A percentile compares a stretch with the other conserved stretches of the same genome.
Conservation (phyloP, 2,113 vertebrate species). For the Ursus arctos region DNA sequence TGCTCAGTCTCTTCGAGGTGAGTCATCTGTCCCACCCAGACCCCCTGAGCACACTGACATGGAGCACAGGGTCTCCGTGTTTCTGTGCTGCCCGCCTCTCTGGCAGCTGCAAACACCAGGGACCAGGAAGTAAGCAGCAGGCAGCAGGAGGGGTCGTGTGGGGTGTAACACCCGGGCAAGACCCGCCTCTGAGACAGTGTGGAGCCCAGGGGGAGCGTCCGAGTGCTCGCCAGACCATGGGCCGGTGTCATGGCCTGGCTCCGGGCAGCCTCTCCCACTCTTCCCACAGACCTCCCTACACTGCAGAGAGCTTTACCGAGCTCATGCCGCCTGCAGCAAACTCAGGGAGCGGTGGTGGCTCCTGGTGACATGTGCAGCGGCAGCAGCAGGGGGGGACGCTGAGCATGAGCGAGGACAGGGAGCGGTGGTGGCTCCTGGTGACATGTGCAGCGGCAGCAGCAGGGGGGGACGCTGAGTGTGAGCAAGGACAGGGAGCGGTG, state of each 20-base stretch:
- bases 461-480: not conserved
- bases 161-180: not conserved
- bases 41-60: accelerated
- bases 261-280: not conserved
- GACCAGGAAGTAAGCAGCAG: not conserved
- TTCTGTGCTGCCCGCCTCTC: not conserved
- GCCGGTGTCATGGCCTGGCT: no score
- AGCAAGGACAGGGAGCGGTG: not conserved
- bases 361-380: not conserved
- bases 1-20: constrained; percentile 96
- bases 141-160: not conserved
- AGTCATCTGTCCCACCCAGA: constrained; percentile 77
- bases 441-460: not conserved
- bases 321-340: not conserved
- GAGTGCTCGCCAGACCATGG: accelerated
- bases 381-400: not conserved
- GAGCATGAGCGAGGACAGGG: not conserved
- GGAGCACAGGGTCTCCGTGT: not conserved
- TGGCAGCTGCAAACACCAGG: not conserved
- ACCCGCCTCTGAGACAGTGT: accelerated
- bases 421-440: not conserved
- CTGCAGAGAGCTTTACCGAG: not conserved
- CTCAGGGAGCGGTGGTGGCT: not conserved
- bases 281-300: not conserved
- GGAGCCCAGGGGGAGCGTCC: not conserved